These are phyloP conservation scores for Heteractis magnifica DNA, from an alignment of 92 coral and sea anemone genomes.

Conservation along the genomic window DNA sequence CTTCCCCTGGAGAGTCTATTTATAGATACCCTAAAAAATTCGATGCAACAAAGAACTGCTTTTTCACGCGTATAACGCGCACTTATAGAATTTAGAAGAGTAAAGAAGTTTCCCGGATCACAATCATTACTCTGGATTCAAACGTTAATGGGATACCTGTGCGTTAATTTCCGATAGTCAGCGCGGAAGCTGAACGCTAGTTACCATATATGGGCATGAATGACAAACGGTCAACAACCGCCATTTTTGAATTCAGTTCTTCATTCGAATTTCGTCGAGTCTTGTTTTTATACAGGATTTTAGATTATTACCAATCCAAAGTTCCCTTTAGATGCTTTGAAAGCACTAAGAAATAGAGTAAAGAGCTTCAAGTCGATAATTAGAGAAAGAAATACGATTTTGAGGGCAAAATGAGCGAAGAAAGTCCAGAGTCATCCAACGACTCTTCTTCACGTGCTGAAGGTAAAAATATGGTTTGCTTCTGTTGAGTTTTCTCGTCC, in stretches of 20 bases:
- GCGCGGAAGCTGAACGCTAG: slow-evolving; percentile 21
- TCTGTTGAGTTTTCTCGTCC: background rate
- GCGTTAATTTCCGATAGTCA: background rate
- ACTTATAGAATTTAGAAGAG: too few species aligned
- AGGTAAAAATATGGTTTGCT: slow-evolving; percentile 3
- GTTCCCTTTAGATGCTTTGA: slow-evolving; percentile 4
- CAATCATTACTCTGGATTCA: background rate
- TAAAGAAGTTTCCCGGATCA: too few species aligned
- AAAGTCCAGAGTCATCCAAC: slow-evolving; percentile 50
- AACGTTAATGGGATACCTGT: background rate
- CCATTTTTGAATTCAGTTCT: slow-evolving; percentile 81
- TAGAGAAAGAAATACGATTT: background rate
- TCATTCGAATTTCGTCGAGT: slow-evolving; percentile 26
- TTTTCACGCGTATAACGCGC: too few species aligned
- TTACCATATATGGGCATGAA: slow-evolving; percentile 52
- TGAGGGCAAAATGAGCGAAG: slow-evolving; percentile 49
- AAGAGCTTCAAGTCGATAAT: background rate
- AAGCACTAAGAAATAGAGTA: background rate
- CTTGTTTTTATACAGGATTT: slow-evolving; percentile 27
- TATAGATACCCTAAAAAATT: too few species aligned
- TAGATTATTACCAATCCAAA: background rate
- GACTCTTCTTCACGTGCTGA: slow-evolving; percentile 46
- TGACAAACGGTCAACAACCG: slow-evolving; percentile 80
- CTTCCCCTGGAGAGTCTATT: too few species aligned
- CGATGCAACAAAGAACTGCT: too few species aligned